Percentiles rank a stretch among this genome's conserved stretches.
These are phyloP conservation scores for Rhegmatorhina hoffmannsi DNA, from an alignment of 2,113 vertebrate species.

Conservation along the genomic window DNA sequence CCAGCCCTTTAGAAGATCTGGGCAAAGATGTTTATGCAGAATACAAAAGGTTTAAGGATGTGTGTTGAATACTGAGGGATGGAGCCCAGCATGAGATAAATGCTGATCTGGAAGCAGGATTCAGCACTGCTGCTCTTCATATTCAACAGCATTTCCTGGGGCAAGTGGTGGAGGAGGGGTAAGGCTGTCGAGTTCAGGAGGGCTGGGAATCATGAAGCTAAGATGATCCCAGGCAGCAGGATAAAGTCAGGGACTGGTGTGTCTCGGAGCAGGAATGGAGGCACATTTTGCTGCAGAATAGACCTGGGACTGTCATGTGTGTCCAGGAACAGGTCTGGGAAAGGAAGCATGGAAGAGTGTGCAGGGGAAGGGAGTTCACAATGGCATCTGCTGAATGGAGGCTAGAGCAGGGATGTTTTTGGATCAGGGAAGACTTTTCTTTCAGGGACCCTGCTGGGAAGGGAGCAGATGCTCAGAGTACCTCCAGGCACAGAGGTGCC, in stretches of 20 bases:
- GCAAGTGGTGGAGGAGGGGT: neutral
- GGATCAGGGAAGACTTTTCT: neutral
- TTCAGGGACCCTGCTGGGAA: neutral
- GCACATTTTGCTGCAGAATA: neutral
- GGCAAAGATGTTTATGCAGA: conserved; percentile 22
- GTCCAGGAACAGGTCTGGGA: neutral
- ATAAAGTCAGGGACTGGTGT: neutral
- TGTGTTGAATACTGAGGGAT: neutral
- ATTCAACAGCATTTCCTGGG: neutral
- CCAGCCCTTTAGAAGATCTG: neutral
- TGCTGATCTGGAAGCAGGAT: neutral
- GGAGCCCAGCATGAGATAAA: neutral
- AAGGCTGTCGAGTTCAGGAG: neutral
- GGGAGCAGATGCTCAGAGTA: neutral
- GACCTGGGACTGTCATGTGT: rapidly evolving
- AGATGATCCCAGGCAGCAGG: neutral
- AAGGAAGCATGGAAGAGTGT: rapidly evolving
- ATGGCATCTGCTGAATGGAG: neutral
- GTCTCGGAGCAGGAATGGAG: neutral
- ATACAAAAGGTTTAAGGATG: conserved; percentile 8
- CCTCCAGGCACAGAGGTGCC: neutral
- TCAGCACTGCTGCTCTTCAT: neutral
- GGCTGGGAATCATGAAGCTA: neutral
- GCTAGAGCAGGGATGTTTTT: neutral
- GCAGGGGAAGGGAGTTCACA: neutral